These are phyloP conservation scores for Phortica okadai DNA, from an alignment of 2,888 invertebrate genomes.

Conservation along the genomic window DNA sequence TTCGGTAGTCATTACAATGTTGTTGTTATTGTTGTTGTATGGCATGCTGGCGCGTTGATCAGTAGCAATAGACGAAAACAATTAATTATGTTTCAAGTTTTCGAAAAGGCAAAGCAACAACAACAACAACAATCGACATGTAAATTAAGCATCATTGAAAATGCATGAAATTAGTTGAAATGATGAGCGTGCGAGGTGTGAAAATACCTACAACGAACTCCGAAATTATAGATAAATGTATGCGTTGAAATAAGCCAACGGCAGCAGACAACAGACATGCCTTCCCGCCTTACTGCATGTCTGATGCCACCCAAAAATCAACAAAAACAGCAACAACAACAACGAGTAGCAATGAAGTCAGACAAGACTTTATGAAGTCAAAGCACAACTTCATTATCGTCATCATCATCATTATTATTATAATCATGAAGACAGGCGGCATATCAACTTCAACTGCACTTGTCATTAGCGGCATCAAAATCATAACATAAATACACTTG, in stretches of 20 bases:
- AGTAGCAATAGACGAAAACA: background rate
- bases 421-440: background rate
- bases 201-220: conserved; percentile 63
- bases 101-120: background rate
- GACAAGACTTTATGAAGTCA: background rate
- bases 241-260: conserved; percentile 49
- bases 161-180: conserved; percentile 53
- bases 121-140: background rate
- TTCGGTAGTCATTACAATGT: background rate
- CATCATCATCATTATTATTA: background rate
- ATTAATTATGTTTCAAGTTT: conserved; percentile 13
- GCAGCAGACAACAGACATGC: conserved; percentile 10
- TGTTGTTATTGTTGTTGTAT: no score
- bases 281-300: background rate
- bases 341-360: conserved; percentile 1
- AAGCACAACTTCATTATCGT: conserved; percentile 24
- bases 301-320: conserved; percentile 49
- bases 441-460: background rate
- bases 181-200: conserved; percentile 52
- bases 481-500: conserved; percentile 74
- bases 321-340: conserved; percentile 42
- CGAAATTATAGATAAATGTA: conserved; percentile 51
- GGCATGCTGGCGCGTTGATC: background rate
- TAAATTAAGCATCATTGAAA: background rate
- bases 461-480: conserved; percentile 72